phyloP scores from a whole-genome alignment of 2,113 vertebrate genomes.

The Xenopus borealis region DNA sequence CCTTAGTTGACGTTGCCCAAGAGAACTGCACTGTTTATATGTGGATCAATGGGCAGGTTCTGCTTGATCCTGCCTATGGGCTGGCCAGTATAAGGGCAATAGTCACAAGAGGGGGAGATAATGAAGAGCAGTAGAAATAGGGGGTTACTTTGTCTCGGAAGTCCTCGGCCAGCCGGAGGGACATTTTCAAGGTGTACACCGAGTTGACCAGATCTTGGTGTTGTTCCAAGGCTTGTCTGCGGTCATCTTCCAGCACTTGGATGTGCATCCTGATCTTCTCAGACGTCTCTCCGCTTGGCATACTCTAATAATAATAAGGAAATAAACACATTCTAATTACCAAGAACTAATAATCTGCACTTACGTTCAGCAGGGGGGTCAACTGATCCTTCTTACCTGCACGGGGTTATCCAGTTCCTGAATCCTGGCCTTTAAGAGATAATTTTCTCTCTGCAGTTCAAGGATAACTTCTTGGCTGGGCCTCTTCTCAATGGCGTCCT shows the following conservation, averaged over 20 bases:
- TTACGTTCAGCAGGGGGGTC: no score
- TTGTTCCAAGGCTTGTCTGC: conserved; percentile 57
- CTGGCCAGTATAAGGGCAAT: no score
- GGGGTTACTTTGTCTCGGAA: conserved; percentile 65
- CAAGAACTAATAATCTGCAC: no score
- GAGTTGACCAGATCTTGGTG: conserved; percentile 67
- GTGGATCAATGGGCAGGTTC: no score
- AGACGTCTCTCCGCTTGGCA: conserved; percentile 48
- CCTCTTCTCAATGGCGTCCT: conserved; percentile 73
- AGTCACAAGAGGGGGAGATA: no score
- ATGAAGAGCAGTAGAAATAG: no score
- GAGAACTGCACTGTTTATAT: no score
- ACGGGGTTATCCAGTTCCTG: conserved; percentile 68
- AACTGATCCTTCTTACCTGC: conserved; percentile 50
- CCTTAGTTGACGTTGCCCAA: no score
- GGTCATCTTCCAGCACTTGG: conserved; percentile 62
- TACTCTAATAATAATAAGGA: no score
- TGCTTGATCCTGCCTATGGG: no score
- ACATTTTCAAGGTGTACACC: conserved; percentile 72
- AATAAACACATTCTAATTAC: no score
- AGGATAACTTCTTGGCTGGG: conserved; percentile 77
- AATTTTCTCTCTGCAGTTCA: conserved; percentile 78
- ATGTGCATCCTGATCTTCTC: conserved; percentile 55
- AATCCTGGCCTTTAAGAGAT: conserved; percentile 69
- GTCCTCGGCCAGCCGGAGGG: conserved; percentile 69